Base-by-base conservation (phyloP, 2,113 vertebrate genomes). In the Alaudala cheleensis region DNA sequence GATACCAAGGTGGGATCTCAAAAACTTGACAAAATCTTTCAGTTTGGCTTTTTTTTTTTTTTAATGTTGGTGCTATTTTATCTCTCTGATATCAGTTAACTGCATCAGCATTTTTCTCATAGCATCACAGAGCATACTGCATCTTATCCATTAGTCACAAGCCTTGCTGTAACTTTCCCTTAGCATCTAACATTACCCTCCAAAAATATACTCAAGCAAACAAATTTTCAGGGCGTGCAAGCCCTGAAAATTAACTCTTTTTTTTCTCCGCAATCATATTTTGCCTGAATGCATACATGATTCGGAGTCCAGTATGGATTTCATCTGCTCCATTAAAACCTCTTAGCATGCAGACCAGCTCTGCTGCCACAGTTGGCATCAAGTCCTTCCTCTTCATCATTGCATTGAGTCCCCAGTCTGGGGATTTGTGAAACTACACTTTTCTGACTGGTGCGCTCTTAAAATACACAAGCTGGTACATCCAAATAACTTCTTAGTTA, bases 121-220 rank as follows among this genome's bases (percentile, higher is more conserved):
- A 93, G 51, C 76, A 65, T 64, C 78, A 84, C 50, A 90, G 44
- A 88, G 83, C 54, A 77, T 49, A 40, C 31, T 53, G 61, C 72
- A 73, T 78, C 53, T 66, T 83, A 88, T 20, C 78, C 53, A 69
- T 88, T 79, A 90, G 92, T 93, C 85, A 95, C 91, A 86, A 91
- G 79, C 45, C 80, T 96, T 37, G 24, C 62, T 85, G 60, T 80
- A 95, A 93, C 77, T 96, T 92, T 57, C n/a, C 73, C 86, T 93
- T 61, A 53, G 72, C 71, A 49, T 86, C 85, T 86, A 76, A 56
- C 57, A 64, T 54, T 95, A 71, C 69, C 42, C 74, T 93, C 57
- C 40, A 86, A 92, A 97, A 90, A 95, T 84, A 93, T 31, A 95
- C 81, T 80, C 47, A 24, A 51, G 93, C 83, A 95, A 97, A 95